These are phyloP conservation scores for Babylonia areolata DNA, from an alignment of 1,140 invertebrate genomes.

Conservation along the genomic window DNA sequence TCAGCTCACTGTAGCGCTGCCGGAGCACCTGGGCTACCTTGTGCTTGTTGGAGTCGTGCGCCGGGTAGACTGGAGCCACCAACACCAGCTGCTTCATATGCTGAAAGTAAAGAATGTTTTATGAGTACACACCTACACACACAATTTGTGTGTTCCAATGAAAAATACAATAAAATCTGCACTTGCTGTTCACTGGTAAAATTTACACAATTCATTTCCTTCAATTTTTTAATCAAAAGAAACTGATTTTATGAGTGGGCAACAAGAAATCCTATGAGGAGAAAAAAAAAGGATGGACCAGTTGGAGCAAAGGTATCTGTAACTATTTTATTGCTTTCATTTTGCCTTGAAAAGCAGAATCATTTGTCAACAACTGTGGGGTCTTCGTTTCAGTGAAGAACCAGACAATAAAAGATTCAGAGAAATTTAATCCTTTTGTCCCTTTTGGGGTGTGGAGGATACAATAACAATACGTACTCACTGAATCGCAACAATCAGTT, in stretches of 20 bases:
- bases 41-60: neutral
- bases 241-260: too few relatives aligned
- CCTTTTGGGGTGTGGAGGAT: too few relatives aligned
- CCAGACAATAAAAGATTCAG: too few relatives aligned
- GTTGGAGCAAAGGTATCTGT: neutral
- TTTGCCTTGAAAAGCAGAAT: too few relatives aligned
- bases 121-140: too few relatives aligned
- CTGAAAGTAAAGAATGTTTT: too few relatives aligned
- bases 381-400: neutral
- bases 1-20: constrained; percentile 19
- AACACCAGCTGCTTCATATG: constrained; percentile 1
- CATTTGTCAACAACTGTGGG: too few relatives aligned
- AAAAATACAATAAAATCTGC: neutral
- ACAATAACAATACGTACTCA: too few relatives aligned
- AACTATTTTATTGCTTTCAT: neutral
- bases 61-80: neutral
- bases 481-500: too few relatives aligned
- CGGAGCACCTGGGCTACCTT: neutral
- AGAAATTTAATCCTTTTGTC: too few relatives aligned
- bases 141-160: neutral
- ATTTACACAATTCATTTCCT: neutral
- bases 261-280: neutral
- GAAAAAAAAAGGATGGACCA: neutral
- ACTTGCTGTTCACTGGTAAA: neutral
- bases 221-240: neutral